Base-by-base conservation (phyloP, 2,797 vertebrate genomes). In the Rhinichthys osculus region DNA sequence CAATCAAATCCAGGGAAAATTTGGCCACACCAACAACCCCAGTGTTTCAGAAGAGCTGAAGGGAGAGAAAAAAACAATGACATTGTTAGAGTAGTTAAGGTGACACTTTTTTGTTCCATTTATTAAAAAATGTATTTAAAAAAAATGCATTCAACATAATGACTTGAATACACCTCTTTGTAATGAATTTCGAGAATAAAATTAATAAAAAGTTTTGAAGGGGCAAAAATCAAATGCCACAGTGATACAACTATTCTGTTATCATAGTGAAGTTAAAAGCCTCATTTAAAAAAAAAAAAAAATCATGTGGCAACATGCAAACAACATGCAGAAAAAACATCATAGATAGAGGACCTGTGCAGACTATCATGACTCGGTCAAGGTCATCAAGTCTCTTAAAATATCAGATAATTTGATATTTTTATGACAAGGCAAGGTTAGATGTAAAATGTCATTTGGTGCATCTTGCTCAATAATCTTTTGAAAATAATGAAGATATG, bases 1-100 rank as follows among this genome's bases (percentile, higher is more conserved):
- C 95, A 96, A 96, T 97, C 98, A 98, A 97, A 97, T 97, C 97
- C 97, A 99, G 97, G 97, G 95, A 99, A 98, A 99, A 99, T 99
- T 97, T 95, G 94, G 97, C 98, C 98, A 97, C 98, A 97, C 98
- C 98, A 96, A 95, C 95, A 96, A 97, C 97, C 98, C 98, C 97
- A 96, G 97, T 91, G 97, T 96, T 97, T 97, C 95, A 97, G 94
- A 93, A 96, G 95, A 95, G 96, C 96, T 96, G 96, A 84, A 69
- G n/a, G 35, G 59, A 85, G 54, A 74, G 27, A 5, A 87, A 64
- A 64, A 30, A 87, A 86, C 10, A 66, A 54, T 27, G 64, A 50
- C 30, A 81, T 19, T 74, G 47, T 85, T 47, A 85, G 74, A 70
- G 5, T 3, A 6, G 30, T 67, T 19, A 76, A 78, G 27, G 5